A percentile compares a stretch with the other conserved stretches of the same genome.
These are phyloP conservation scores for Herminia tarsipennalis DNA, from an alignment of 2,888 invertebrate species.

Conservation along the genomic window DNA sequence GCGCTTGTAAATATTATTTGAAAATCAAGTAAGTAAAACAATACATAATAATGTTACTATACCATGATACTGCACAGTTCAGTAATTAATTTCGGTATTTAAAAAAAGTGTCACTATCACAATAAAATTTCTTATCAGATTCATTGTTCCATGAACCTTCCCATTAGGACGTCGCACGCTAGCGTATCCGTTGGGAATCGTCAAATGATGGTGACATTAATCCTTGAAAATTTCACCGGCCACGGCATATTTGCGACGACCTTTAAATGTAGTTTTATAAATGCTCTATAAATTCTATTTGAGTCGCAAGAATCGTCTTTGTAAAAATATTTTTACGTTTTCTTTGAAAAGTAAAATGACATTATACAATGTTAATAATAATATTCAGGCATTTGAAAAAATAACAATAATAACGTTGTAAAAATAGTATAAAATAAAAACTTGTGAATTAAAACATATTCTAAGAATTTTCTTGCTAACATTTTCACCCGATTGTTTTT, in stretches of 20 bases:
- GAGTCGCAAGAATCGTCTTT: constrained; percentile 20
- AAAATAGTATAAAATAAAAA: constrained; percentile 40
- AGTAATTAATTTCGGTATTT: constrained; percentile 2
- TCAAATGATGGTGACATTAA: constrained; percentile 32
- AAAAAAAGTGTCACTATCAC: constrained; percentile 1
- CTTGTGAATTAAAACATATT: constrained; percentile 33
- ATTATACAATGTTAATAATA: constrained; percentile 12
- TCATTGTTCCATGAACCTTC: neutral
- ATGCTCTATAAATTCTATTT: constrained; percentile 6
- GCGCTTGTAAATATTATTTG: no score
- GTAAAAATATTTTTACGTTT: constrained; percentile 5
- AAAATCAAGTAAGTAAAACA: no score
- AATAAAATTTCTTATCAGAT: neutral
- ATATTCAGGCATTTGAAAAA: constrained; percentile 28
- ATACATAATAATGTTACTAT: no score
- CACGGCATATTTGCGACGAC: constrained; percentile 33
- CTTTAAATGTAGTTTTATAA: constrained; percentile 30
- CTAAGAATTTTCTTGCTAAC: constrained; percentile 23
- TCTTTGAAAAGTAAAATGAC: constrained; percentile 22
- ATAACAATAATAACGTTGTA: constrained; percentile 38
- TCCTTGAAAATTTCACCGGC: constrained; percentile 25
- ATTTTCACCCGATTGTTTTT: neutral
- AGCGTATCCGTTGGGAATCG: constrained; percentile 37
- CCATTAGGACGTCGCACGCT: neutral
- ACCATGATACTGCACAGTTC: constrained; percentile 4